Evolutionary conservation across 2,797 vertebrate genomes (phyloP).

Genomic region (Falco naumanni): DNA sequence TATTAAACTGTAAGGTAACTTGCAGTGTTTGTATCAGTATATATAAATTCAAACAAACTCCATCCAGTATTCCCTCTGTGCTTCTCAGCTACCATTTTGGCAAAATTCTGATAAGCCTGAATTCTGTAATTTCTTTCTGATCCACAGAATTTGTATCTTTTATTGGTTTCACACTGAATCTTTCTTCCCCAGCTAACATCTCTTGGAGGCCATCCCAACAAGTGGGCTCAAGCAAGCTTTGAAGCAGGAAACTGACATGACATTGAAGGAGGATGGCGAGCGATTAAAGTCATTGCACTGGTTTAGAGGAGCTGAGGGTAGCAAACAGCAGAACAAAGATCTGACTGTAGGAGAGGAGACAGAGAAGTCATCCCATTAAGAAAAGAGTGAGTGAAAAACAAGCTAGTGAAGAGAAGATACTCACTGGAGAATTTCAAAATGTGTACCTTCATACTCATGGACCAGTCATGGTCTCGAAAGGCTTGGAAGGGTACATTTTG

Average conservation of each 20-base stretch:
- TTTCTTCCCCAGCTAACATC: not conserved
- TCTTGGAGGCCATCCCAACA: not conserved
- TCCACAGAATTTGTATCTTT: not conserved
- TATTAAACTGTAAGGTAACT: not conserved
- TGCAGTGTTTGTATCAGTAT: not conserved
- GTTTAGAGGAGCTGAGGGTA: not conserved
- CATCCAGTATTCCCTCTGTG: not conserved
- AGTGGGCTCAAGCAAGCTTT: not conserved
- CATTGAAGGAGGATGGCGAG: not conserved
- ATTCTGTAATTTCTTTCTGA: not conserved
- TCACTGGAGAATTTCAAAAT: not conserved
- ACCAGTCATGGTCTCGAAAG: not conserved
- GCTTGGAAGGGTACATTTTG: not conserved
- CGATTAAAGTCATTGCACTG: not conserved
- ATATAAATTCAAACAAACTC: not conserved
- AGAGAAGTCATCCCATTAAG: not conserved
- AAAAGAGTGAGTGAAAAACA: not conserved
- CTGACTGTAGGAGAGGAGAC: not conserved
- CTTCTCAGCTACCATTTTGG: not conserved
- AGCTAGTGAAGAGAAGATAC: not conserved
- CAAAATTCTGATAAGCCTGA: not conserved
- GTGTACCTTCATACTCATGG: not conserved
- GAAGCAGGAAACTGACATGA: not conserved
- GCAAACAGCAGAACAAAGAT: not conserved
- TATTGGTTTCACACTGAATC: not conserved